A percentile compares a stretch with the other conserved stretches of the same genome.
phyloP scores from a whole-genome alignment of 2,113 vertebrate genomes.

The Amphiprion percula region DNA sequence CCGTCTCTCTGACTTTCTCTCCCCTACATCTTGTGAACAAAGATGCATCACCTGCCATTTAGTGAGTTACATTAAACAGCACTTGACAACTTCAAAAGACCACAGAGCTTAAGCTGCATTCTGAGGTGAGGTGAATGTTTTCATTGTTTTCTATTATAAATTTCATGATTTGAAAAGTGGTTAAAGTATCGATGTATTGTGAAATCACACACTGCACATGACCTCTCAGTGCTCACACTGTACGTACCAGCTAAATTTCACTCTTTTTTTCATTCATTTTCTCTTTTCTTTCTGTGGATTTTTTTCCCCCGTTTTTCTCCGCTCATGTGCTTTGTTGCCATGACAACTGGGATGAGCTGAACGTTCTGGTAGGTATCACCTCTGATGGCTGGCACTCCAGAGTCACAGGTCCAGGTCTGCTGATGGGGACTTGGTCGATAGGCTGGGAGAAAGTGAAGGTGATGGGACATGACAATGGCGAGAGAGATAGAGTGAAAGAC shows the following conservation, averaged over 20 bases:
- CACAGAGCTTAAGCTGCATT: not conserved
- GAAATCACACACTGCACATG: not conserved
- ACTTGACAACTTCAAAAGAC: not conserved
- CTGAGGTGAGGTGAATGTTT: not conserved
- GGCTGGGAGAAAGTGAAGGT: slow-evolving; percentile 2
- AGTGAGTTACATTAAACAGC: slow-evolving; percentile 11
- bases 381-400: slow-evolving; percentile 83
- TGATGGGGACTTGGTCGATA: slow-evolving; percentile 42
- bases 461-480: slow-evolving; percentile 23
- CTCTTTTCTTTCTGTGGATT: slow-evolving; percentile 30
- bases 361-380: slow-evolving; percentile 89
- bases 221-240: not conserved
- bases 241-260: not conserved
- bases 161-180: not conserved
- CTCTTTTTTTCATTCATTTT: not conserved
- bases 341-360: slow-evolving; percentile 87
- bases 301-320: slow-evolving; percentile 24
- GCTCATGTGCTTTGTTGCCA: slow-evolving; percentile 84
- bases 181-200: not conserved
- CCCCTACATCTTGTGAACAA: slow-evolving; percentile 22
- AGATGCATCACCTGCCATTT: slow-evolving; percentile 8
- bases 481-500: not conserved
- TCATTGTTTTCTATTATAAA: not conserved
- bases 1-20: slow-evolving; percentile 29
- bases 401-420: slow-evolving; percentile 50